Percentiles rank a stretch among this genome's conserved stretches.
Evolutionary conservation across 2,113 vertebrate species (phyloP).

Genomic region (Pterocles burchelli): DNA sequence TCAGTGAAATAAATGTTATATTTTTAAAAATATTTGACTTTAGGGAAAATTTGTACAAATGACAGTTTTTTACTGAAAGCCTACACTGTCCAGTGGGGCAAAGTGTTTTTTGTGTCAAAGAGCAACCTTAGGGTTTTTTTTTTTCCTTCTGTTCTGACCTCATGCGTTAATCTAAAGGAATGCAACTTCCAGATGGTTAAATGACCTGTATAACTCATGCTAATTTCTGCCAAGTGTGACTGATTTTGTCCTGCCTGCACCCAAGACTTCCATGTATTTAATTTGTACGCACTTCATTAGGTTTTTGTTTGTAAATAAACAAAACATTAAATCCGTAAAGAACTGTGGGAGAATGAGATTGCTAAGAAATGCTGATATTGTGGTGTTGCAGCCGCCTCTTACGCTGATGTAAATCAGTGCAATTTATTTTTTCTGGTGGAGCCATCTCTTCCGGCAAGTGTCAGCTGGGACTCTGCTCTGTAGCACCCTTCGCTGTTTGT

Average conservation of each 20-base stretch:
- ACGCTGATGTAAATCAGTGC: background rate
- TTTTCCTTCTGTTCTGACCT: background rate
- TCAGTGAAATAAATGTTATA: background rate
- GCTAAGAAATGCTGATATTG: background rate
- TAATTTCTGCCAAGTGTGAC: background rate
- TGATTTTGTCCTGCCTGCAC: background rate
- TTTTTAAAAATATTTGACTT: background rate
- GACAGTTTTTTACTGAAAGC: background rate
- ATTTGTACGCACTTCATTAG: background rate
- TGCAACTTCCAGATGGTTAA: background rate
- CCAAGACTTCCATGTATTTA: background rate
- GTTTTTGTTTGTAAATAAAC: background rate
- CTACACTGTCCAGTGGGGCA: background rate
- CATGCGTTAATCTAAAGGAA: background rate
- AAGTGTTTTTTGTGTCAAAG: background rate
- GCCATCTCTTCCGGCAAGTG: accelerated
- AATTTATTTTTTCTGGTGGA: background rate
- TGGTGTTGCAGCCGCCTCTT: background rate
- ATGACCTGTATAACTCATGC: background rate
- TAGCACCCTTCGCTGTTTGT: conserved; percentile 23
- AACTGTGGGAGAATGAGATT: background rate
- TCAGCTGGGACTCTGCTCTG: background rate
- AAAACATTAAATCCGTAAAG: background rate
- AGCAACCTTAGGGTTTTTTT: background rate
- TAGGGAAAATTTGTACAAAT: background rate